Evolutionary conservation across 53 echinoderm and acorn worm species (phyloP).

Genomic region (Crossaster papposus): DNA sequence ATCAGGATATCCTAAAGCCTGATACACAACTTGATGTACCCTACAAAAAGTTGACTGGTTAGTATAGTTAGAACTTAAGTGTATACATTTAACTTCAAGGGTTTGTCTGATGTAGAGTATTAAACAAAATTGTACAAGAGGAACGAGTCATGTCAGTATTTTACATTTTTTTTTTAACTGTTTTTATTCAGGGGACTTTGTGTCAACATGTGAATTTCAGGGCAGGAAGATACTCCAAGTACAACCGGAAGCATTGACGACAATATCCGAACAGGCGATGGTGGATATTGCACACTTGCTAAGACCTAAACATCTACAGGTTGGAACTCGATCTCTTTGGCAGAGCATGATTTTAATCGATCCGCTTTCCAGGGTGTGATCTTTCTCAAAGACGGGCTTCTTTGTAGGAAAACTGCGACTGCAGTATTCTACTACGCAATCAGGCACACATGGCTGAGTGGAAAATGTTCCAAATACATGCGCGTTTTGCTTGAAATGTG

Average conservation of each 20-base stretch:
- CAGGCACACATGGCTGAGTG: too few relatives aligned
- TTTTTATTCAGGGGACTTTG: slow-evolving; percentile 78
- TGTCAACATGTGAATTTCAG: slow-evolving; percentile 84
- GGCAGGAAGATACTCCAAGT: slow-evolving; percentile 93
- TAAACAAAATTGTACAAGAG: background rate
- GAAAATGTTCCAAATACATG: too few relatives aligned
- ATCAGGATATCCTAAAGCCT: slow-evolving; percentile 85
- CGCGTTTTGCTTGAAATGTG: too few relatives aligned
- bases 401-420: too few relatives aligned
- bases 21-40: slow-evolving; percentile 70
- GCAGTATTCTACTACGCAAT: too few relatives aligned
- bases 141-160: background rate
- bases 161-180: background rate
- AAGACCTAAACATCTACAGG: slow-evolving; percentile 90
- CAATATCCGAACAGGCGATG: slow-evolving; percentile 89
- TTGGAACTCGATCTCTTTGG: background rate
- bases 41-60: slow-evolving; percentile 89
- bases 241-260: slow-evolving; percentile 84
- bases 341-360: too few relatives aligned
- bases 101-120: background rate
- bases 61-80: background rate
- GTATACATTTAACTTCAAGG: background rate
- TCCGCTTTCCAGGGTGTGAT: too few relatives aligned
- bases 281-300: slow-evolving; percentile 90
- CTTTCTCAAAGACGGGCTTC: too few relatives aligned